Evolutionary conservation across 2,797 vertebrate species (phyloP).

Genomic region (Propithecus perrieri): DNA sequence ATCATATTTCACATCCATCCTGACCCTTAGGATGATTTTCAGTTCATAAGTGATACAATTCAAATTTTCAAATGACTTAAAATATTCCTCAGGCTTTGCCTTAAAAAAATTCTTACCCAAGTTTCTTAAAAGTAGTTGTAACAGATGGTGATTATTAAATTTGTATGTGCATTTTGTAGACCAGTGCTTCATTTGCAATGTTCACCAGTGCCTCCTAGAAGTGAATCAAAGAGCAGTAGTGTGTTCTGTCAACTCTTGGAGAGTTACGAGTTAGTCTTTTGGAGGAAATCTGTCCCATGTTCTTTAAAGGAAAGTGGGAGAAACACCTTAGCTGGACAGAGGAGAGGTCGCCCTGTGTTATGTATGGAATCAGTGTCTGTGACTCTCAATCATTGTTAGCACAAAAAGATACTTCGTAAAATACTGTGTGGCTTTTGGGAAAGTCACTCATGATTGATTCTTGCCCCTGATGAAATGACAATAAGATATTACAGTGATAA

Average conservation of each 20-base stretch:
- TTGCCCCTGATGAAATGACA: not conserved
- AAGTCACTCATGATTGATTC: not conserved
- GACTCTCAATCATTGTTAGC: not conserved
- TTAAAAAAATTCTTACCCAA: not conserved
- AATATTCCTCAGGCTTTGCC: not conserved
- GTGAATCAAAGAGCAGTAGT: not conserved
- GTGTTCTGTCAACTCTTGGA: not conserved
- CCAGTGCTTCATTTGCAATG: not conserved
- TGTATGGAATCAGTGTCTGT: not conserved
- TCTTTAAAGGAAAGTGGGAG: not conserved
- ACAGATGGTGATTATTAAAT: not conserved
- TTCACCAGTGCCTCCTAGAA: not conserved
- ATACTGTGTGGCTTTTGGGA: not conserved
- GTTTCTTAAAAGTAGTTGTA: not conserved
- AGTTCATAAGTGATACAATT: not conserved
- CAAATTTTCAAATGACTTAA: not conserved
- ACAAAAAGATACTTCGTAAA: not conserved
- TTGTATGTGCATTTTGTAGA: not conserved
- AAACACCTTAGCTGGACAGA: not conserved
- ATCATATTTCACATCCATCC: not conserved
- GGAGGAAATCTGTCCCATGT: not conserved
- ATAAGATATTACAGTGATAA: not conserved
- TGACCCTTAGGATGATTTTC: not conserved
- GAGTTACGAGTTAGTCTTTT: not conserved
- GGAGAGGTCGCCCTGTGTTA: not conserved